phyloP scores from a whole-genome alignment of 2,797 vertebrate genomes.

The Urophycis tenuis region DNA sequence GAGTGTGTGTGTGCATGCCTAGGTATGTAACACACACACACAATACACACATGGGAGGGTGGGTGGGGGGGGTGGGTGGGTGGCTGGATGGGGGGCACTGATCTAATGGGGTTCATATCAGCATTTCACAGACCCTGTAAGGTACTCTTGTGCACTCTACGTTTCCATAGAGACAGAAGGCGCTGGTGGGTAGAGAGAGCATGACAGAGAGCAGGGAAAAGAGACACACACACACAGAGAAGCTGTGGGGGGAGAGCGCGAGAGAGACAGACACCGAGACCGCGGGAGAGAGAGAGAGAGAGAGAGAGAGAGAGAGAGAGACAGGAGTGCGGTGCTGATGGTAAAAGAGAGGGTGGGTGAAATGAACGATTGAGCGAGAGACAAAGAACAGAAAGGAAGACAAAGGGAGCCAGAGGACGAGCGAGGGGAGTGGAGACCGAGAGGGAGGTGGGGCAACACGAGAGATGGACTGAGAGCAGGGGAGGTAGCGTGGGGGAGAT shows the following conservation, averaged over 20 bases:
- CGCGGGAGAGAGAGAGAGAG: no score
- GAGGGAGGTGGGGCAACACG: conserved; percentile 1
- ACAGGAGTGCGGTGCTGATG: conserved; percentile 55
- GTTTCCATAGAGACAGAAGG: conserved; percentile 70
- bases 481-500: conserved; percentile 28
- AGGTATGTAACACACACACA: no score
- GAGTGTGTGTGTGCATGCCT: conserved; percentile 2
- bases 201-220: conserved; percentile 56
- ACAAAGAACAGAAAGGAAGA: conserved; percentile 28
- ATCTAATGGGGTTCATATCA: conserved; percentile 59
- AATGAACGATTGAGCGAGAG: background rate
- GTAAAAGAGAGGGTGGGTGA: background rate
- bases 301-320: no score
- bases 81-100: conserved; percentile 35
- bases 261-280: no score
- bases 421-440: conserved; percentile 7
- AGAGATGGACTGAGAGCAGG: background rate
- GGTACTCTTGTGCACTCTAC: conserved; percentile 60
- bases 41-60: no score
- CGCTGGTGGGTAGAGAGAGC: conserved; percentile 49
- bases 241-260: conserved; percentile 31
- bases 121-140: conserved; percentile 58
- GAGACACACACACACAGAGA: conserved; percentile 64
- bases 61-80: background rate
- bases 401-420: conserved; percentile 23